Conservation (phyloP, 2,888 invertebrate species). For the Eupithecia subfuscata region DNA sequence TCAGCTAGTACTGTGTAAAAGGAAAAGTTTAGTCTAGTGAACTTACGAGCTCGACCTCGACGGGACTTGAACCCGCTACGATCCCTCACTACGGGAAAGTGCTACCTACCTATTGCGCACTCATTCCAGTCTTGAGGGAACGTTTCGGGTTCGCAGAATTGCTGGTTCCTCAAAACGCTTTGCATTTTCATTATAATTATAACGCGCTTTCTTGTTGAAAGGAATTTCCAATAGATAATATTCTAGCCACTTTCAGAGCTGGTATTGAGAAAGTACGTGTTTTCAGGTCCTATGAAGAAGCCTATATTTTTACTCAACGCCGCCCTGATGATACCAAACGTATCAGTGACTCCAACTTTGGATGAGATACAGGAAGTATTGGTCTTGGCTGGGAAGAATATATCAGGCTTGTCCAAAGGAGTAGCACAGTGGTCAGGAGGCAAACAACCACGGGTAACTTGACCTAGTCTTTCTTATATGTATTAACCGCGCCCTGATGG, state of each 20-base stretch:
- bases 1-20: too few species aligned
- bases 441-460: constrained; percentile 74
- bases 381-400: constrained; percentile 91
- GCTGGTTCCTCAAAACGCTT: background rate
- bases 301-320: constrained; percentile 93
- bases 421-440: constrained; percentile 96
- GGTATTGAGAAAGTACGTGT: constrained; percentile 1
- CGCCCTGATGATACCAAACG: constrained; percentile 93
- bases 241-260: background rate
- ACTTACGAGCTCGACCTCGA: too few species aligned
- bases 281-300: constrained; percentile 70
- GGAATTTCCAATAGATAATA: background rate
- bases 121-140: too few species aligned
- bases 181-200: background rate
- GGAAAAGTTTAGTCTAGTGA: too few species aligned
- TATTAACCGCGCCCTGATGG: background rate
- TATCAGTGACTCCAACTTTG: constrained; percentile 93
- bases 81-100: too few species aligned
- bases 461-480: background rate
- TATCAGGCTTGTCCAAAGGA: constrained; percentile 94
- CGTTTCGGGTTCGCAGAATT: too few species aligned
- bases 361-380: constrained; percentile 96
- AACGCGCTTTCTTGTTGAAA: too few species aligned
- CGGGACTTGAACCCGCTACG: too few species aligned
- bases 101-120: too few species aligned